Evolutionary conservation across 2,797 vertebrate genomes (phyloP).

Genomic region (Peromyscus nudipes): DNA sequence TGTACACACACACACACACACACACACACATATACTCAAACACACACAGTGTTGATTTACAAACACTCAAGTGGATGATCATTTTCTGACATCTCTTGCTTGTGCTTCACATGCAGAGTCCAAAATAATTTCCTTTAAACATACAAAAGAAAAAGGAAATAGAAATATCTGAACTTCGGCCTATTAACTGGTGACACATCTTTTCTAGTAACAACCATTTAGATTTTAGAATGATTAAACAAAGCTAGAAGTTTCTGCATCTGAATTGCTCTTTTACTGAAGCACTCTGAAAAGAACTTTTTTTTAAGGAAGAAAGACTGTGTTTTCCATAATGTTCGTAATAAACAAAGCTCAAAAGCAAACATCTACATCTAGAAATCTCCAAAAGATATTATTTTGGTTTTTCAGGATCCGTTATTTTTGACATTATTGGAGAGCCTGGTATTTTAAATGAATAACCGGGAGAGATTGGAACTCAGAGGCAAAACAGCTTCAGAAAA

Average conservation of each 20-base stretch:
- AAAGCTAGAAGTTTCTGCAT: neutral
- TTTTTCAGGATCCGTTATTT: conserved; percentile 54
- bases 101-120: neutral
- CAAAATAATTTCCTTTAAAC: neutral
- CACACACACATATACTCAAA: no score
- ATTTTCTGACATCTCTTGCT: neutral
- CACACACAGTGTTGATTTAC: neutral
- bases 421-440: conserved; percentile 48
- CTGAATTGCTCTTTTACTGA: conserved; percentile 9
- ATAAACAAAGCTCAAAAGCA: conserved; percentile 49
- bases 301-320: neutral
- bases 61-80: neutral
- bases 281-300: conserved; percentile 41
- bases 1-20: neutral
- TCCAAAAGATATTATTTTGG: conserved; percentile 14
- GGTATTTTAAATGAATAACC: conserved; percentile 43
- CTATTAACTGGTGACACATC: neutral
- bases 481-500: neutral
- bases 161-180: neutral
- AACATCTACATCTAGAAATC: conserved; percentile 42
- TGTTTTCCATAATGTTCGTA: conserved; percentile 49
- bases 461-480: neutral
- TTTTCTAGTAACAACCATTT: neutral
- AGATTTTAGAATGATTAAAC: conserved; percentile 37
- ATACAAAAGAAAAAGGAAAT: neutral